Evolutionary conservation across 2,797 vertebrate genomes (phyloP), one percentile per base, ranked within the genome.

Genomic region (Gymnoscopelus microlampas): DNA sequence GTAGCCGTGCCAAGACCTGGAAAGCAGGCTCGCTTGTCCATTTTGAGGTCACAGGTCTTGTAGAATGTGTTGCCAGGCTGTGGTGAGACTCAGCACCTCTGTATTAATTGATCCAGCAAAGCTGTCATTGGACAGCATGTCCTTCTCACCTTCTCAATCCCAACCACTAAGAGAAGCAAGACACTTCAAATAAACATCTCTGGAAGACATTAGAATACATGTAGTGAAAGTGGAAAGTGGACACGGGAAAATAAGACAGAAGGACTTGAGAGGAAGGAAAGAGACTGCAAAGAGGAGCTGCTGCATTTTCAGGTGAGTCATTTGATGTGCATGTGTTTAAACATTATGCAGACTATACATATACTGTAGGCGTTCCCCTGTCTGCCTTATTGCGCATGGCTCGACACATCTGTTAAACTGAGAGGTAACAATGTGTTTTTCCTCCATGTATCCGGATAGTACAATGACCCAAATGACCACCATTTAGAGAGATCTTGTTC

Each of bases 51-150:
- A 87, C 70, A 72, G 49, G 86, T 81, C 86, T 60, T 79, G 59
- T 60, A 90, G 87, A 94, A 94, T 93, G 89, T 93, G 75, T 86
- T 79, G 87, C 1, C 24, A 78, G 68, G 73, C 88, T 92, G 90
- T 83, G 81, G 76, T 24, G 66, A 82, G 64, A 67, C 71, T 77
- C 85, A 0, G 58, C 93, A 92, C 91, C 84, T 86, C 82, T 53
- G 75, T 91, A 85, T 85, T 88, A 94, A 93, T 85, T 91, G 76
- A 59, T 67, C 4, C 62, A 67, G 80, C 62, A 6, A 51, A 59
- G 66, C 60, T 76, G 78, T 79, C 51, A 87, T 73, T 86, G 81
- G 82, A 73, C 70, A 26, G 32, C 9, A 35, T 0, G 55, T 61
- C 39, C 35, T 75, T 81, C 79, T 83, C 76, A 76, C 74, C 72